These are phyloP conservation scores for Eufriesea mexicana DNA, from an alignment of 1,140 invertebrate species.

Conservation along the genomic window DNA sequence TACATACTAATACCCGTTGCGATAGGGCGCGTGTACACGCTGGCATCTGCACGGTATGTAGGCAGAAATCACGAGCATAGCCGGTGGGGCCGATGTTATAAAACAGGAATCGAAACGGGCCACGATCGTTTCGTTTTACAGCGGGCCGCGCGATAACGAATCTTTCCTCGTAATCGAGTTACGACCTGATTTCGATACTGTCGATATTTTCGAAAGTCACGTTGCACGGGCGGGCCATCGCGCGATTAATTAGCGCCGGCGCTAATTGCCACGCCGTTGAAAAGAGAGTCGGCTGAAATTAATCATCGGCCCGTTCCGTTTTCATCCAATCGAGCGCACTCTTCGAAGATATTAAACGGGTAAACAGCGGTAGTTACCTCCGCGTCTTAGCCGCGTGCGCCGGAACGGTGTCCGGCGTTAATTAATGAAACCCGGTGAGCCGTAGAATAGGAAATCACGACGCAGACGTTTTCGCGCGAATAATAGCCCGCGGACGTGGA, in stretches of 20 bases:
- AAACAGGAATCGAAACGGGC: not conserved
- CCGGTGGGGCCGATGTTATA: not conserved
- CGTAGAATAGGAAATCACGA: slow-evolving; percentile 14
- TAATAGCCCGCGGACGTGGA: not conserved
- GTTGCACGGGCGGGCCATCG: not conserved
- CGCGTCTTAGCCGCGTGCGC: not conserved
- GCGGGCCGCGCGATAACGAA: not conserved
- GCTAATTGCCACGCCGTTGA: slow-evolving; percentile 8
- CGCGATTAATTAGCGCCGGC: slow-evolving; percentile 20
- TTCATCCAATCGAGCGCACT: slow-evolving; percentile 4
- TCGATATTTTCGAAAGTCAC: slow-evolving; percentile 7
- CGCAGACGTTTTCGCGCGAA: not conserved
- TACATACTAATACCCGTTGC: not conserved
- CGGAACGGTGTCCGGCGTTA: slow-evolving; percentile 2
- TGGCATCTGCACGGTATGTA: no score
- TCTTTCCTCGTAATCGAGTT: slow-evolving; percentile 16
- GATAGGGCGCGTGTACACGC: not conserved
- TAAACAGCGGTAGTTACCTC: not conserved
- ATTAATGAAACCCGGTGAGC: slow-evolving; percentile 23
- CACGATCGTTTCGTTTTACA: not conserved
- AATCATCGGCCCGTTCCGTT: not conserved
- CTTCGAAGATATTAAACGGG: not conserved
- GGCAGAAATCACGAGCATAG: not conserved
- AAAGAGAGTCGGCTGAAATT: slow-evolving; percentile 18
- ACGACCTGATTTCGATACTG: not conserved